Percentiles rank a stretch among this genome's conserved stretches.
phyloP scores from a whole-genome alignment of 2,113 vertebrate genomes.

The Austrofundulus limnaeus region DNA sequence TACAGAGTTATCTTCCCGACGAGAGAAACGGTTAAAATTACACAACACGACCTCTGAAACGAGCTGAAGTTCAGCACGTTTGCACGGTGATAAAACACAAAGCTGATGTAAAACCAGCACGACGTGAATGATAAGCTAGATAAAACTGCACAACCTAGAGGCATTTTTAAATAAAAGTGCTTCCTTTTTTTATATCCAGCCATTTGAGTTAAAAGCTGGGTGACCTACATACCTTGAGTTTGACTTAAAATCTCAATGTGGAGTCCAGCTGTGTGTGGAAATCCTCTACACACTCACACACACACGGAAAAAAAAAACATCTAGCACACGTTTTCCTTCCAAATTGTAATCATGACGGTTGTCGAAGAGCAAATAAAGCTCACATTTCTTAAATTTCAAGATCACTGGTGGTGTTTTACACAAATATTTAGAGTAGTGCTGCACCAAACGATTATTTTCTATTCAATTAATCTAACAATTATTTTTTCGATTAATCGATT shows the following conservation, averaged over 20 bases:
- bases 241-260: not conserved
- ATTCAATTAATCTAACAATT: no score
- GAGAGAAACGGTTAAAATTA: not conserved
- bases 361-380: not conserved
- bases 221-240: slow-evolving; percentile 58
- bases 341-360: not conserved
- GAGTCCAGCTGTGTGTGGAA: slow-evolving; percentile 11
- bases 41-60: not conserved
- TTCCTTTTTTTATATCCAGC: slow-evolving; percentile 23
- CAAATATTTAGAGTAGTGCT: no score
- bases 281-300: not conserved
- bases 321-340: not conserved
- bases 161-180: not conserved
- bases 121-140: not conserved
- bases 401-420: no score
- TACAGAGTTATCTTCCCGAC: not conserved
- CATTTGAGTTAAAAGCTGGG: slow-evolving; percentile 49
- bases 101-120: not conserved
- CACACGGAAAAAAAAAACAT: not conserved
- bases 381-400: not conserved
- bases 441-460: no score
- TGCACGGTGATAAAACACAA: slow-evolving; percentile 6
- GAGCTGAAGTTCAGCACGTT: not conserved
- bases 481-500: no score
- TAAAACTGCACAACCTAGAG: not conserved